Percentiles rank a stretch among this genome's conserved stretches.
Evolutionary conservation across 2,113 vertebrate species (phyloP).

Genomic region (Falco punctatus): DNA sequence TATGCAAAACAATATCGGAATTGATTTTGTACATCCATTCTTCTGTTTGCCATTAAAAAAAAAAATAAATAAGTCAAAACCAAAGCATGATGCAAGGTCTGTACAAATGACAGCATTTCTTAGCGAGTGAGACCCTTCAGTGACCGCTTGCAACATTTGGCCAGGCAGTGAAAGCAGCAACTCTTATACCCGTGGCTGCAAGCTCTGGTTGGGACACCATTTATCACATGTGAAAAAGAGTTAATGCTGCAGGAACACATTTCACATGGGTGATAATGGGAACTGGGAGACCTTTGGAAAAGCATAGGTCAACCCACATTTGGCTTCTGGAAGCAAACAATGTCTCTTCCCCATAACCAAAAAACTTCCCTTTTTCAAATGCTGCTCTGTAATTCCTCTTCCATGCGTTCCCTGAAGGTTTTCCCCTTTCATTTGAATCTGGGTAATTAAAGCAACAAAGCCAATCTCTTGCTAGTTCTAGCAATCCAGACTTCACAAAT

Average conservation of each 20-base stretch:
- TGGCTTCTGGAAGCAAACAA: not conserved
- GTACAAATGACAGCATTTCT: not conserved
- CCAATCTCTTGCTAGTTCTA: conserved; percentile 19
- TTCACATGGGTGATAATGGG: conserved; percentile 2
- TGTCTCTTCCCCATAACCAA: not conserved
- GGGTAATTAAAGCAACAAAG: conserved; percentile 11
- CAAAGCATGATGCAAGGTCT: not conserved
- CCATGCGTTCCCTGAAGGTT: not conserved
- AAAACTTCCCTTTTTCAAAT: not conserved
- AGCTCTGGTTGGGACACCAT: not conserved
- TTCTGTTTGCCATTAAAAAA: not conserved
- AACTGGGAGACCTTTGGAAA: not conserved
- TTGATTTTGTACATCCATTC: not conserved
- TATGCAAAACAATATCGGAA: not conserved
- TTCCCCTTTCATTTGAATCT: not conserved
- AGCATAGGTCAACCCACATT: not conserved
- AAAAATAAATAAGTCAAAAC: not conserved
- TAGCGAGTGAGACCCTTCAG: not conserved
- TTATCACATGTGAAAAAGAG: not conserved
- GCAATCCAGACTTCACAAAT: not conserved
- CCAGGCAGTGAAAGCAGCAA: not conserved
- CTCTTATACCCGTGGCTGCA: not conserved
- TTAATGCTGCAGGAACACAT: not conserved
- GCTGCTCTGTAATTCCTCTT: not conserved
- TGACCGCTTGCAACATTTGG: not conserved